phyloP scores from a whole-genome alignment of 2,888 invertebrate species.

The Bugula neritina region DNA sequence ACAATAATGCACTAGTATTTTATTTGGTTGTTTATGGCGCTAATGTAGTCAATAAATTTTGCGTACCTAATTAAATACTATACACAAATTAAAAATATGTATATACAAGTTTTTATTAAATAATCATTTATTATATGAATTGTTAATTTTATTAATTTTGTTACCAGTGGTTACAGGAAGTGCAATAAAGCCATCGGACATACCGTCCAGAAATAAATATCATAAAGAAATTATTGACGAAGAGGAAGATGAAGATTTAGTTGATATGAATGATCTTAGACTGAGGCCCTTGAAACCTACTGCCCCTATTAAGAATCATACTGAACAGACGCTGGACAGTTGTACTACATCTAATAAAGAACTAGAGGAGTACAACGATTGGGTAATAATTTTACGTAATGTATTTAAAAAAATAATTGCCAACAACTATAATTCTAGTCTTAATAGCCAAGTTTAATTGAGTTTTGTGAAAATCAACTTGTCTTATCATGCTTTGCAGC shows the following conservation, averaged over 20 bases:
- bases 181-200: background rate
- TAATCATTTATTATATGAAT: no score
- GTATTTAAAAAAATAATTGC: no score
- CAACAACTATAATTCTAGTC: background rate
- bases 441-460: background rate
- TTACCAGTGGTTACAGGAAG: background rate
- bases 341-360: background rate
- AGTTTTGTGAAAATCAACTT: background rate
- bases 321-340: background rate
- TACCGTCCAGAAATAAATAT: background rate
- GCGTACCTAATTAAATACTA: no score
- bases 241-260: conserved; percentile 16
- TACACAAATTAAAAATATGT: no score
- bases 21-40: no score
- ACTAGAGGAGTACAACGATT: background rate
- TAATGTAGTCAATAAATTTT: no score
- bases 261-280: conserved; percentile 18
- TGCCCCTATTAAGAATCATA: background rate
- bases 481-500: background rate
- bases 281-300: background rate
- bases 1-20: no score
- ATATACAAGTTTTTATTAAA: no score
- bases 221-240: background rate
- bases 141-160: background rate
- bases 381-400: background rate